Evolutionary conservation across 2,797 vertebrate genomes (phyloP).

Genomic region (Dendrocincla tyrannina): DNA sequence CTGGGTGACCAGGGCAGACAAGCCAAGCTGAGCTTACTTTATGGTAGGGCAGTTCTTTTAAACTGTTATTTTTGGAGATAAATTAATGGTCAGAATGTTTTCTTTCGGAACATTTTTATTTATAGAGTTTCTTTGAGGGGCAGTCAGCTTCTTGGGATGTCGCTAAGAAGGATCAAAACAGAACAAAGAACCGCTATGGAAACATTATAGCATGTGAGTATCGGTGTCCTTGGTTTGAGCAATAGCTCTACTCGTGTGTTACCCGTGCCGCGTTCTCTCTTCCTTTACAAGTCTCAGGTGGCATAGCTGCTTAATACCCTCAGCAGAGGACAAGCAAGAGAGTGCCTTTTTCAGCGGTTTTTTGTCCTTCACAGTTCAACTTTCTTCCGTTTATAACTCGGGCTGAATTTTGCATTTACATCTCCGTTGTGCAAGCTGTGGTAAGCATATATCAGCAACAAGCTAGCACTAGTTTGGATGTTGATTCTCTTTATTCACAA

Average conservation of each 20-base stretch:
- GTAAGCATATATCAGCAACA: constrained; percentile 17
- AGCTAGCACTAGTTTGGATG: background rate
- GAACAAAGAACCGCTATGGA: constrained; percentile 99
- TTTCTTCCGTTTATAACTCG: constrained; percentile 25
- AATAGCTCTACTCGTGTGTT: background rate
- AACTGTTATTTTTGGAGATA: constrained; percentile 42
- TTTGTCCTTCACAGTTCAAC: background rate
- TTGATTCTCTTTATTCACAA: background rate
- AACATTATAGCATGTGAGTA: constrained; percentile 99
- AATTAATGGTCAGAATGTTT: constrained; percentile 70
- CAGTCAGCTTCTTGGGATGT: constrained; percentile 99
- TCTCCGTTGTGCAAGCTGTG: background rate
- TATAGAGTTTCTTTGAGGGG: constrained; percentile 98
- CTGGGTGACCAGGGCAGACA: background rate
- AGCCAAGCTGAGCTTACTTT: constrained; percentile 11
- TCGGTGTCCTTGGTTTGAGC: background rate
- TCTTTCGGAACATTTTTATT: constrained; percentile 67
- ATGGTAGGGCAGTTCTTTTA: constrained; percentile 40
- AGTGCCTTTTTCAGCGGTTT: background rate
- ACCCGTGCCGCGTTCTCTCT: background rate
- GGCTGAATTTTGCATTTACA: constrained; percentile 34
- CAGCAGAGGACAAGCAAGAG: background rate
- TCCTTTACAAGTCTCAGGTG: background rate
- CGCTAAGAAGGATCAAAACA: constrained; percentile 99
- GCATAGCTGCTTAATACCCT: background rate